Evolutionary conservation across 2,113 vertebrate species (phyloP).

Genomic region (Fulica atra): DNA sequence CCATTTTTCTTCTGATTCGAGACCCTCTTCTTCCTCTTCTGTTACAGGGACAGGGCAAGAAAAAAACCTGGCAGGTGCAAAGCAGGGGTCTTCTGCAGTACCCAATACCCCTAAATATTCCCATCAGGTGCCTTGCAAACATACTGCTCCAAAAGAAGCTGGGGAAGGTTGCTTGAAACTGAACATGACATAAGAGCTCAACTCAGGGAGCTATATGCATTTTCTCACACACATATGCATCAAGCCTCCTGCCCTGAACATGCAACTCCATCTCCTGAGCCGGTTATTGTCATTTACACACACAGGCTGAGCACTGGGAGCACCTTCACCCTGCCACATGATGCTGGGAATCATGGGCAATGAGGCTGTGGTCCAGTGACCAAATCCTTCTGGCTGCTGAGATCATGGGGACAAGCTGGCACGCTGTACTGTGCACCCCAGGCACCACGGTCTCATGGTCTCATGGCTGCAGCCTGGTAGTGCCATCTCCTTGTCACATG

Average conservation of each 20-base stretch:
- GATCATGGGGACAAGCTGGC: neutral
- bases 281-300: neutral
- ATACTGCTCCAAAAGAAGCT: neutral
- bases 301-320: neutral
- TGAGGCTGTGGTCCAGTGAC: neutral
- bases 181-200: neutral
- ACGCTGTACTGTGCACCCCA: neutral
- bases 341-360: neutral
- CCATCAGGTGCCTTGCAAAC: neutral
- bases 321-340: neutral
- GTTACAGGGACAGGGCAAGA: neutral
- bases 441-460: accelerated
- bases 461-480: neutral
- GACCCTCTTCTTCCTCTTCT: neutral
- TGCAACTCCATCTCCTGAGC: neutral
- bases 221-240: neutral
- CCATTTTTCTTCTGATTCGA: neutral
- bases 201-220: neutral
- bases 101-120: neutral
- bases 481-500: neutral
- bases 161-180: neutral
- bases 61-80: neutral
- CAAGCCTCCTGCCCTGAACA: neutral
- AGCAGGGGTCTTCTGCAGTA: neutral
- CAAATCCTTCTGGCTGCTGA: neutral